Percentiles rank a stretch among this genome's conserved stretches.
Conservation (phyloP, 2,888 invertebrate species). For the Cabera pusaria region DNA sequence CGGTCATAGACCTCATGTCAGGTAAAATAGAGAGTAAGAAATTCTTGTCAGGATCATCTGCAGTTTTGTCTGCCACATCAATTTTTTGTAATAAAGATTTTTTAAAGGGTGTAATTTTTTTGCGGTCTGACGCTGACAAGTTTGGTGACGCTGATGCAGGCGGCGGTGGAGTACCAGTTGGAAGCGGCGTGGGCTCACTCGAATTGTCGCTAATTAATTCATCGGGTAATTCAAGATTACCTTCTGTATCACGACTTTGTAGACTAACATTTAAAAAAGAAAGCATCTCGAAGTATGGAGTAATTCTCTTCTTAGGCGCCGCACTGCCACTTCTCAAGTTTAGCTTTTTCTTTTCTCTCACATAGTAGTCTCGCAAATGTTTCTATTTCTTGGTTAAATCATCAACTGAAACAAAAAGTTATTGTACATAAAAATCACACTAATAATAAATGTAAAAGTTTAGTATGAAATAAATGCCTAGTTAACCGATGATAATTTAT, state of each 20-base stretch:
- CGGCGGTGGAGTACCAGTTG: conserved; percentile 18
- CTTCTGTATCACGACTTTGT: conserved; percentile 19
- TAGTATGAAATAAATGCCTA: conserved; percentile 13
- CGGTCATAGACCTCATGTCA: conserved; percentile 16
- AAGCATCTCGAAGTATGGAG: conserved; percentile 18
- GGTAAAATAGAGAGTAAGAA: conserved; percentile 17
- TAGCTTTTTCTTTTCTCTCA: conserved; percentile 16
- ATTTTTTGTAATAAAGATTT: conserved; percentile 23
- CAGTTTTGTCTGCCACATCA: conserved; percentile 21
- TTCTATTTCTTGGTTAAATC: too few species aligned
- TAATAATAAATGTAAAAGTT: conserved; percentile 11
- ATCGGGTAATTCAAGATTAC: conserved; percentile 25
- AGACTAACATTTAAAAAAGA: conserved; percentile 23
- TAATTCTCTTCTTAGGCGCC: conserved; percentile 27
- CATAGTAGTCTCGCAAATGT: conserved; percentile 14
- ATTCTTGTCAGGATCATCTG: conserved; percentile 21
- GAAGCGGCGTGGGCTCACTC: conserved; percentile 18
- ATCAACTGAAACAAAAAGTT: conserved; percentile 22
- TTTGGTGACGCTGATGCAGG: conserved; percentile 5
- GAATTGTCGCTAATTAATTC: conserved; percentile 22
- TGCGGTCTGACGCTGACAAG: neutral
- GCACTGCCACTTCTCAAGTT: conserved; percentile 20
- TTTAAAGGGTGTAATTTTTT: conserved; percentile 22
- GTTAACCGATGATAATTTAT: too few species aligned
- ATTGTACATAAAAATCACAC: too few species aligned